These are phyloP conservation scores for Temnothorax rugatulus DNA, from an alignment of 2,888 invertebrate genomes.

Conservation along the genomic window DNA sequence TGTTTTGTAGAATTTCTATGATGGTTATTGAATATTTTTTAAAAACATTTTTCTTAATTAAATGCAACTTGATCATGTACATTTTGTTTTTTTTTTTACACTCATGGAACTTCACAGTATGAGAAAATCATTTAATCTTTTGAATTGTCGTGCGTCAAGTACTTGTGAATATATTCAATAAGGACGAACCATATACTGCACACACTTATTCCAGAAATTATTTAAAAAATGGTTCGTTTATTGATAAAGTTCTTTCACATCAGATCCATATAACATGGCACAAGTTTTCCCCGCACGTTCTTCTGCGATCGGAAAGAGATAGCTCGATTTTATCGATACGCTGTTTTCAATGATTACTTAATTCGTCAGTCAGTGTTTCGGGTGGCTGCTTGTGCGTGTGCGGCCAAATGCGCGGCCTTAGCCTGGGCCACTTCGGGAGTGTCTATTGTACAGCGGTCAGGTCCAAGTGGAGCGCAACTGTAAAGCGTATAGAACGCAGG, in stretches of 20 bases:
- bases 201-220: not conserved
- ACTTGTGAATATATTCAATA: not conserved
- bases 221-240: slow-evolving; percentile 51
- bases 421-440: slow-evolving; percentile 84
- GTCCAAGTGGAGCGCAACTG: slow-evolving; percentile 80
- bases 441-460: slow-evolving; percentile 81
- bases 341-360: slow-evolving; percentile 8
- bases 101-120: not conserved
- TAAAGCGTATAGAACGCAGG: slow-evolving; percentile 78
- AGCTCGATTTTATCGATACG: not conserved
- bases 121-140: not conserved
- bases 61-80: too few relatives aligned
- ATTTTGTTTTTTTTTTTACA: too few relatives aligned
- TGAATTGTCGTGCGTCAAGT: not conserved
- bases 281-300: not conserved
- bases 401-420: slow-evolving; percentile 81
- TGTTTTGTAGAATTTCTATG: not conserved
- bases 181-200: not conserved
- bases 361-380: slow-evolving; percentile 54
- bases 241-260: slow-evolving; percentile 37
- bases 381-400: slow-evolving; percentile 76
- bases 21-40: not conserved
- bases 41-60: not conserved
- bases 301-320: not conserved
- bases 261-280: slow-evolving; percentile 48